Evolutionary conservation across 2,888 invertebrate genomes (phyloP).

Genomic region (Drosophila lacicola): DNA sequence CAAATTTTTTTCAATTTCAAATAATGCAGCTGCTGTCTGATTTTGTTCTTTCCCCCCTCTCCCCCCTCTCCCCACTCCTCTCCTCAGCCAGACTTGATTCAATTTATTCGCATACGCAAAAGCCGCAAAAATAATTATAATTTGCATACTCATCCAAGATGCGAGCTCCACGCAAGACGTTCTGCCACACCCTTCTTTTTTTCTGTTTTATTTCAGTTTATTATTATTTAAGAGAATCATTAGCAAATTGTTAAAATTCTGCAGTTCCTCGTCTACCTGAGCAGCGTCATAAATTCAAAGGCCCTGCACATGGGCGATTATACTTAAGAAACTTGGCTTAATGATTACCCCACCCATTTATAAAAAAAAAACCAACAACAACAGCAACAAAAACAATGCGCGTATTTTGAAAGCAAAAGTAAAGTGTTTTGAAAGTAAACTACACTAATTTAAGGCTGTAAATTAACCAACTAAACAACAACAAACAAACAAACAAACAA

Average conservation of each 20-base stretch:
- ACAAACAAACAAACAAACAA: slow-evolving; percentile 20
- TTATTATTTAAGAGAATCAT: slow-evolving; percentile 34
- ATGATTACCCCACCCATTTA: slow-evolving; percentile 74
- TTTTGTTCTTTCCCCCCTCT: neutral
- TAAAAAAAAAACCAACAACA: slow-evolving; percentile 12
- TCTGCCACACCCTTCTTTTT: slow-evolving; percentile 41
- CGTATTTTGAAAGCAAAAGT: slow-evolving; percentile 78
- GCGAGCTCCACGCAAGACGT: slow-evolving; percentile 26
- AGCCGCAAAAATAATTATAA: slow-evolving; percentile 28
- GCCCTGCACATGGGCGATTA: slow-evolving; percentile 37
- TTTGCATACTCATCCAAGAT: slow-evolving; percentile 56
- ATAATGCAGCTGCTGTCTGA: slow-evolving; percentile 16
- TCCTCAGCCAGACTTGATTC: slow-evolving; percentile 4
- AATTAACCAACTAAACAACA: slow-evolving; percentile 76
- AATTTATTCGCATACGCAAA: slow-evolving; percentile 28
- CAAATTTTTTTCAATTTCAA: neutral
- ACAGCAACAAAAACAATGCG: slow-evolving; percentile 42
- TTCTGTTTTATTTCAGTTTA: neutral
- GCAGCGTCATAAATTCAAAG: slow-evolving; percentile 19
- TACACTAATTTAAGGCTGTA: slow-evolving; percentile 80
- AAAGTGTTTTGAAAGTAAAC: slow-evolving; percentile 79
- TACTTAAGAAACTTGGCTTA: slow-evolving; percentile 56
- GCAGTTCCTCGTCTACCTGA: slow-evolving; percentile 32
- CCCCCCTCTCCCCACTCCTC: no score
- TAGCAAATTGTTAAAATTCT: slow-evolving; percentile 40